A percentile compares a stretch with the other conserved stretches of the same genome.
These are phyloP conservation scores for Alviniconcha marisindica DNA, from an alignment of 1,140 invertebrate genomes.

Conservation along the genomic window DNA sequence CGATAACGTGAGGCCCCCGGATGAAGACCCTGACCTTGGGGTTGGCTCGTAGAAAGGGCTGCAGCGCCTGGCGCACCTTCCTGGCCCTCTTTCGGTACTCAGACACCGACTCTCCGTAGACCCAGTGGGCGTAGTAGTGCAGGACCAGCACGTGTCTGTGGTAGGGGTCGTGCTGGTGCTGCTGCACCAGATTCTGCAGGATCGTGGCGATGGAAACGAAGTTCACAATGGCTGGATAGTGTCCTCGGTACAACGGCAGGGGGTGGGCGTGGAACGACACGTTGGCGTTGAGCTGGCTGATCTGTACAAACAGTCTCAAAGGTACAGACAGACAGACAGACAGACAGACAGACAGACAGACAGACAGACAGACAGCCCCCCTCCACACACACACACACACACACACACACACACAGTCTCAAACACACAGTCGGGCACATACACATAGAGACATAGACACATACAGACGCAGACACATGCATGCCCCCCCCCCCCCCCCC, in stretches of 20 bases:
- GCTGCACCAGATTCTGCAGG: too few relatives aligned
- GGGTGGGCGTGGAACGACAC: too few relatives aligned
- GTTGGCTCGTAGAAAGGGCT: neutral
- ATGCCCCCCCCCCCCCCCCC: too few relatives aligned
- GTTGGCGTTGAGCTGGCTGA: too few relatives aligned
- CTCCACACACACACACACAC: neutral
- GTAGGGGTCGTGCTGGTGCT: too few relatives aligned
- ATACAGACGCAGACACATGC: too few relatives aligned
- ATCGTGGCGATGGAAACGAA: too few relatives aligned
- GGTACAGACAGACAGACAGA: neutral
- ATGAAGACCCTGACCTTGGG: slow-evolving; percentile 11
- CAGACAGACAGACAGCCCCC: neutral
- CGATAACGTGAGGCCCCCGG: slow-evolving; percentile 4
- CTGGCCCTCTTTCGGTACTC: neutral
- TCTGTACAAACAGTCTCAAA: too few relatives aligned
- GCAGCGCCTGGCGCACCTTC: neutral
- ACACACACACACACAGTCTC: neutral
- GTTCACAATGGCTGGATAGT: too few relatives aligned
- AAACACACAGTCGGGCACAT: neutral
- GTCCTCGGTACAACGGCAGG: too few relatives aligned
- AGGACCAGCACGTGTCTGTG: neutral
- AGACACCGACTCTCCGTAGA: neutral
- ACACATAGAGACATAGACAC: neutral
- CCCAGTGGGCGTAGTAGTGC: slow-evolving; percentile 14
- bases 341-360: neutral